Conservation (phyloP, 2,888 invertebrate genomes). For the Blastobasis adustella region DNA sequence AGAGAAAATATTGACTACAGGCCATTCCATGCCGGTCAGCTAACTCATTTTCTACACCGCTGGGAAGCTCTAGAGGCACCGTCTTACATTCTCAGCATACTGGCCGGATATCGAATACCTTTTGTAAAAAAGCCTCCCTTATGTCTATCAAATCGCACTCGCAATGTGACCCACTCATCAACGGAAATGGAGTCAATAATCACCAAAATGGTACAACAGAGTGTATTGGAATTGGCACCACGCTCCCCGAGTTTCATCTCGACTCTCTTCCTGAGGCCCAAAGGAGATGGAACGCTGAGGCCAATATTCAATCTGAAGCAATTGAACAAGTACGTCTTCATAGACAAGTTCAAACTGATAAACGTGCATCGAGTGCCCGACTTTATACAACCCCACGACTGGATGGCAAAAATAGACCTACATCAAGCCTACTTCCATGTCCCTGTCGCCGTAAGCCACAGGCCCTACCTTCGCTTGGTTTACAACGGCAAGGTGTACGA, state of each 20-base stretch:
- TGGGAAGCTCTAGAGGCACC: background rate
- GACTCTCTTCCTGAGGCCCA: slow-evolving; percentile 9
- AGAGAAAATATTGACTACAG: background rate
- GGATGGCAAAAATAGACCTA: slow-evolving; percentile 16
- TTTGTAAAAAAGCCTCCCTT: background rate
- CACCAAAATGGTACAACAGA: background rate
- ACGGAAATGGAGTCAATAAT: no score
- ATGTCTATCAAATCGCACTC: background rate
- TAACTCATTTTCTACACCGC: background rate
- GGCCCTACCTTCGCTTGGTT: no score
- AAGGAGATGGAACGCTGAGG: slow-evolving; percentile 9
- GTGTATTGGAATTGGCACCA: background rate
- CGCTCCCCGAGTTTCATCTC: slow-evolving; percentile 9
- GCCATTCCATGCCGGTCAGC: background rate
- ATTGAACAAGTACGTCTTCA: slow-evolving; percentile 13
- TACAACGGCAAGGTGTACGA: no score
- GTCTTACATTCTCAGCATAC: background rate
- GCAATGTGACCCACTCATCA: background rate
- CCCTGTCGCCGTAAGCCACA: no score
- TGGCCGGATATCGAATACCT: background rate
- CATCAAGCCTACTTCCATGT: slow-evolving; percentile 17
- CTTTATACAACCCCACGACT: slow-evolving; percentile 13
- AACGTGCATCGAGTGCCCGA: slow-evolving; percentile 7
- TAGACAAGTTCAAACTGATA: slow-evolving; percentile 5
- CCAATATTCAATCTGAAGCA: slow-evolving; percentile 19